Evolutionary conservation across 2,888 invertebrate genomes (phyloP).

Genomic region (Drosophila dives): DNA sequence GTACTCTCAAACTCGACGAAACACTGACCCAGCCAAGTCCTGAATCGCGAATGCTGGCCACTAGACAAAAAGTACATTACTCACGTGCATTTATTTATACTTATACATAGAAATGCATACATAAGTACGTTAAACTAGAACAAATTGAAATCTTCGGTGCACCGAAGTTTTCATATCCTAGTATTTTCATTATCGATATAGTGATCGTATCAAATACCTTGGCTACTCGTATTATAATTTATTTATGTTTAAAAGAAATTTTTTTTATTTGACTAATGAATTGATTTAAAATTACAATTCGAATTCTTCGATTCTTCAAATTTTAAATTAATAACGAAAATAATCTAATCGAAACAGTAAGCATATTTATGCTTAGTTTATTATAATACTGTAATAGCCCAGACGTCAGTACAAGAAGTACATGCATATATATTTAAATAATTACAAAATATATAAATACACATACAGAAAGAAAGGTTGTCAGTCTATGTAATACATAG

Average conservation of each 20-base stretch:
- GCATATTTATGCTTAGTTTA: background rate
- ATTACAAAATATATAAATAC: conserved; percentile 15
- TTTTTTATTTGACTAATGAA: background rate
- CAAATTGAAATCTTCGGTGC: background rate
- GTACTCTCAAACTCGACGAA: conserved; percentile 4
- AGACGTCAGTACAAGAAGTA: background rate
- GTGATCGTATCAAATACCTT: background rate
- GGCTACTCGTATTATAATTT: background rate
- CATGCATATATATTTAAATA: conserved; percentile 7
- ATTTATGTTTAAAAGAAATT: background rate
- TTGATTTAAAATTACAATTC: background rate
- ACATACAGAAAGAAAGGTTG: conserved; percentile 8
- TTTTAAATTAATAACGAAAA: background rate
- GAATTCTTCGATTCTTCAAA: background rate
- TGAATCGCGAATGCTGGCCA: conserved; percentile 18
- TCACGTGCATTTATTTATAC: conserved; percentile 17
- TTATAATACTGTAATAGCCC: background rate
- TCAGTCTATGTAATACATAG: conserved; percentile 18
- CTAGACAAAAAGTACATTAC: conserved; percentile 17
- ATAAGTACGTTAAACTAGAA: conserved; percentile 18
- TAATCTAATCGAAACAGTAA: background rate
- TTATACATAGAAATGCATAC: conserved; percentile 16
- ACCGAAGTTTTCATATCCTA: conserved; percentile 3
- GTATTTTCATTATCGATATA: background rate
- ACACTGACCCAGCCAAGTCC: conserved; percentile 21